Conservation (phyloP, 2,888 invertebrate genomes). For the Brachypalpus laphriformis region DNA sequence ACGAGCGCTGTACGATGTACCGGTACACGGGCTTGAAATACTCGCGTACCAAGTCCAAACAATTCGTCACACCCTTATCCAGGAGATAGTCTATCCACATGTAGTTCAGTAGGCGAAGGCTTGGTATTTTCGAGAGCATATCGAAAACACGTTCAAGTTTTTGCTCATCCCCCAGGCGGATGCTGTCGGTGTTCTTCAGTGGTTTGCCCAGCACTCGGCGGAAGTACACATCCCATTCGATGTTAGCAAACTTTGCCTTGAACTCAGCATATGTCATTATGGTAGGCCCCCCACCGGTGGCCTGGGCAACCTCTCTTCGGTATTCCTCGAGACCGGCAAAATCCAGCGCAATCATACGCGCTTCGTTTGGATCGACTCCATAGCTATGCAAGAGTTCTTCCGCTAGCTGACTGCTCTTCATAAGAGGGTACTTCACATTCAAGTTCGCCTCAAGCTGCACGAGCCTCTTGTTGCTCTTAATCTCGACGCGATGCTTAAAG, state of each 20-base stretch:
- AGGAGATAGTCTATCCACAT: slow-evolving; percentile 81
- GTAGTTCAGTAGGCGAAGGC: slow-evolving; percentile 79
- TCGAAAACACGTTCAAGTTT: slow-evolving; percentile 78
- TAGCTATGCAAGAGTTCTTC: slow-evolving; percentile 78
- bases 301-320: slow-evolving; percentile 78
- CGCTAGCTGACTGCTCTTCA: slow-evolving; percentile 79
- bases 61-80: slow-evolving; percentile 78
- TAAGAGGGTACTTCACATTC: slow-evolving; percentile 77
- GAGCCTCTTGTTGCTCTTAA: slow-evolving; percentile 79
- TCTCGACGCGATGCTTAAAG: slow-evolving; percentile 78
- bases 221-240: slow-evolving; percentile 81
- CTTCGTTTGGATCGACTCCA: slow-evolving; percentile 78
- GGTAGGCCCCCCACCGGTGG: background rate
- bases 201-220: slow-evolving; percentile 78
- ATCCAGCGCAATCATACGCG: slow-evolving; percentile 79
- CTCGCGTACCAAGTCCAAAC: slow-evolving; percentile 77
- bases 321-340: slow-evolving; percentile 79
- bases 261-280: slow-evolving; percentile 77
- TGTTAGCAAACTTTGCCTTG: slow-evolving; percentile 75
- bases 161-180: slow-evolving; percentile 77
- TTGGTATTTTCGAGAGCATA: slow-evolving; percentile 78
- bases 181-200: slow-evolving; percentile 76
- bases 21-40: slow-evolving; percentile 78
- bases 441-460: slow-evolving; percentile 77
- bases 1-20: slow-evolving; percentile 78